A percentile compares a stretch with the other conserved stretches of the same genome.
Evolutionary conservation across 2,888 invertebrate genomes (phyloP).

Genomic region (Merodon equestris): DNA sequence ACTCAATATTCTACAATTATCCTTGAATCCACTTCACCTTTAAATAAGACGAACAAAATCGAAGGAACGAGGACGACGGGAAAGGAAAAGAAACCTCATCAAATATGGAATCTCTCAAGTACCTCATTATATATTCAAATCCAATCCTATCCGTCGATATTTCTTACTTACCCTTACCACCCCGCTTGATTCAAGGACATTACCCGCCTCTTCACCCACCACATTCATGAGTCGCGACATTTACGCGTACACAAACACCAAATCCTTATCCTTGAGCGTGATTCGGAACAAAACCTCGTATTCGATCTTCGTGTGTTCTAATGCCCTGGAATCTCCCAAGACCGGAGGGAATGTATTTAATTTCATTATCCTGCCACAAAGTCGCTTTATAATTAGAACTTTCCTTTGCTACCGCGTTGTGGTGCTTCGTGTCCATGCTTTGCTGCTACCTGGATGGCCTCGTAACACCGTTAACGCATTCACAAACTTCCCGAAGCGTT

Average conservation of each 20-base stretch:
- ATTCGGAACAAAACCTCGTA: conserved; percentile 52
- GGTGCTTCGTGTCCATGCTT: too few relatives aligned
- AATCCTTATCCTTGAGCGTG: conserved; percentile 59
- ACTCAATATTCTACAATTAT: conserved; percentile 27
- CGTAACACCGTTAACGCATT: conserved; percentile 12
- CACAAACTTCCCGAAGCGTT: conserved; percentile 2
- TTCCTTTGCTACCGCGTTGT: not conserved
- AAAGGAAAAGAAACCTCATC: conserved; percentile 24
- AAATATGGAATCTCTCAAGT: conserved; percentile 44
- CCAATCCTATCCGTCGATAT: conserved; percentile 23
- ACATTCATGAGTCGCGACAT: conserved; percentile 21
- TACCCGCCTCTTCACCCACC: conserved; percentile 19
- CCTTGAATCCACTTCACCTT: conserved; percentile 20
- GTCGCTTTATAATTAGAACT: conserved; percentile 51
- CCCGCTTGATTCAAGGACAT: not conserved
- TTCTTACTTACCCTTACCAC: conserved; percentile 37
- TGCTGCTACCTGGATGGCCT: not conserved
- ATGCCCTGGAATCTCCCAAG: conserved; percentile 51
- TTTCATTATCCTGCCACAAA: conserved; percentile 60
- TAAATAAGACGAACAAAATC: conserved; percentile 1
- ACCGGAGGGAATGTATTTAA: conserved; percentile 44
- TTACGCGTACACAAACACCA: conserved; percentile 9
- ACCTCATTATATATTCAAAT: conserved; percentile 60
- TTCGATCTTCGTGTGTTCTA: conserved; percentile 60
- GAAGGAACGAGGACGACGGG: not conserved